Base-by-base conservation (phyloP, 92 coral and sea anemone genomes). In the Ricordea florida region DNA sequence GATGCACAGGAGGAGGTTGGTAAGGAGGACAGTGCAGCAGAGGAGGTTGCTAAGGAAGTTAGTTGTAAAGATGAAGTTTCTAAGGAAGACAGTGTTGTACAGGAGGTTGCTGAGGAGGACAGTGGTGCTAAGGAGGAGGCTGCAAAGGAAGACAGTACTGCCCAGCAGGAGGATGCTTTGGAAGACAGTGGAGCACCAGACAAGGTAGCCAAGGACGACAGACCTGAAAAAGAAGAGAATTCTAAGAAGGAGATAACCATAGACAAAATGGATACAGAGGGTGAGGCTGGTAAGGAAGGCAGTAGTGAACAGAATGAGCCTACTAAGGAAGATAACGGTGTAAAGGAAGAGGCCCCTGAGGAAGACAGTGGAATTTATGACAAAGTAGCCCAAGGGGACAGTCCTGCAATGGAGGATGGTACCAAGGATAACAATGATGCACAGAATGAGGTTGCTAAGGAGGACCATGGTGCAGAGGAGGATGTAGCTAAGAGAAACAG, bases 21-120 rank as follows among this genome's bases (percentile, higher is more conserved):
- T 42, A 65, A 80, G 57, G 55, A 79, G 42, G 74, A 60, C 46
- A 70, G 31, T 22, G 24, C 76, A 20, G 40, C 53, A 81, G 74
- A 52, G 20, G 60, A 37, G 29, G 66, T 38, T 17, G 55, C 45
- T 49, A 27, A 29, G 16, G 46, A 16, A 10, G 43, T 30, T 57
- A 44, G 5, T 13, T 0, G 9, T 31, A 22, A 57, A 30, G 22
- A 31, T 11, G 38, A 57, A 16, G 10, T 35, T 0, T 13, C 42
- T 35, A 23, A 35, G 5, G 37, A 10, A 35, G 64, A 57, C 18
- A 21, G 40, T 26, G 20, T 4, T 23, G 38, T 10, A 0, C 8
- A n/a, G 42, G 42, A 57, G 21, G 23, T 28, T 3, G 38, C 34
- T 28, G 37, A 26, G 24, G 63, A 1, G 34, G 63, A 18, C 10